Evolutionary conservation across 2,888 invertebrate species (phyloP), one percentile per base, ranked within the genome.

Genomic region (Calliopum simillimum): DNA sequence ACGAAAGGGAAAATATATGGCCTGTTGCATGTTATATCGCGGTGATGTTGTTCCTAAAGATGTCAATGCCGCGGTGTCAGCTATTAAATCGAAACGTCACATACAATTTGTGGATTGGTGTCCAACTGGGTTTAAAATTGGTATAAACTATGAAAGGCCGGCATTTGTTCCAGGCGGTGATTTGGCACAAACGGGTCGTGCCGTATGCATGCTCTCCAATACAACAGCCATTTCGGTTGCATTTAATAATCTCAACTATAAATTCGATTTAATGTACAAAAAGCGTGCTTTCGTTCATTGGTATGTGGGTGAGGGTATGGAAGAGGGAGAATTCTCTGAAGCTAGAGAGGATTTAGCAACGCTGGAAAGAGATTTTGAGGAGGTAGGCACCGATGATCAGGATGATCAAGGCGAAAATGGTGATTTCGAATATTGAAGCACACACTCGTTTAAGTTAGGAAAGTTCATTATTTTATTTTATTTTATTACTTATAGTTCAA

Each of bases 71-170:
- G 92, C 94, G 14, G 93, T 95, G 68, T 92, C 93, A 0, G 89
- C 90, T 64, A 92, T 95, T 88, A 94, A 94, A 84, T 89, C 90
- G 0, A 90, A 92, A 76, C 90, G 91, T 77, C 89, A 89, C 64
- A 93, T 97, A 68, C 91, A 94, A 75, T 98, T 98, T 81, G 96
- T 97, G n/a, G 95, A 96, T 81, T 96, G 96, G 95, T 95, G 96
- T 83, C 96, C 96, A 2, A 96, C 96, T 8, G 96, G 97, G 0
- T 96, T 96, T 83, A 95, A 96, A 88, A 93, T 93, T 33, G 94
- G 94, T 74, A 94, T 94, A 79, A 94, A 94, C 87, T 93, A 93
- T 87, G 93, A 95, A 86, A 92, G 93, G 21, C 95, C 96, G 0
- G 91, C 92, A 2, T 91, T 91, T 69, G 92, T 93, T 63, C 90